Evolutionary conservation across 2,113 vertebrate genomes (phyloP).

Genomic region (Bubo bubo): DNA sequence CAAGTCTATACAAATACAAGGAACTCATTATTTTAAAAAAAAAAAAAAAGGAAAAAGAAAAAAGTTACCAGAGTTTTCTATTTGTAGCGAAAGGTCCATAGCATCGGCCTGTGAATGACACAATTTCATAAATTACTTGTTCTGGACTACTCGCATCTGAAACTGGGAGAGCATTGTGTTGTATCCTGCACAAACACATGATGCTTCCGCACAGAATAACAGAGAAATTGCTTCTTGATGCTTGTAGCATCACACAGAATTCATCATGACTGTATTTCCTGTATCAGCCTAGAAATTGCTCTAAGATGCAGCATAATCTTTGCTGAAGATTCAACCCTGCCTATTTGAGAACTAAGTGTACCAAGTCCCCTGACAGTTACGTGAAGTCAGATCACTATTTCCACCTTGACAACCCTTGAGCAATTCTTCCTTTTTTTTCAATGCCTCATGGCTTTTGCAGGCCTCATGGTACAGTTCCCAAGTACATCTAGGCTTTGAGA

Average conservation of each 20-base stretch:
- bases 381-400: background rate
- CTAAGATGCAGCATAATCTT: background rate
- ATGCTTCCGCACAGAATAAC: background rate
- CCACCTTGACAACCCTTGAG: background rate
- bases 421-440: background rate
- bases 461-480: background rate
- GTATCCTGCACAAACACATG: background rate
- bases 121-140: background rate
- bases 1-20: background rate
- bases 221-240: background rate
- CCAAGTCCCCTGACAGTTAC: background rate
- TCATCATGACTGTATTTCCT: background rate
- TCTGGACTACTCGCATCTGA: background rate
- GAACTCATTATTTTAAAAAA: background rate
- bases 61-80: background rate
- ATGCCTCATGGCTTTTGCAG: background rate
- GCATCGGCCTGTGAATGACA: background rate
- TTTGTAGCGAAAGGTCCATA: background rate
- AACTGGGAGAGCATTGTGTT: background rate
- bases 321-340: background rate
- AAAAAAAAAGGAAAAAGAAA: background rate
- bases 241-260: background rate
- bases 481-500: background rate
- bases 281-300: background rate
- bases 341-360: background rate